Base-by-base conservation (phyloP, 2,797 vertebrate species). In the Hafferia zeledoni region DNA sequence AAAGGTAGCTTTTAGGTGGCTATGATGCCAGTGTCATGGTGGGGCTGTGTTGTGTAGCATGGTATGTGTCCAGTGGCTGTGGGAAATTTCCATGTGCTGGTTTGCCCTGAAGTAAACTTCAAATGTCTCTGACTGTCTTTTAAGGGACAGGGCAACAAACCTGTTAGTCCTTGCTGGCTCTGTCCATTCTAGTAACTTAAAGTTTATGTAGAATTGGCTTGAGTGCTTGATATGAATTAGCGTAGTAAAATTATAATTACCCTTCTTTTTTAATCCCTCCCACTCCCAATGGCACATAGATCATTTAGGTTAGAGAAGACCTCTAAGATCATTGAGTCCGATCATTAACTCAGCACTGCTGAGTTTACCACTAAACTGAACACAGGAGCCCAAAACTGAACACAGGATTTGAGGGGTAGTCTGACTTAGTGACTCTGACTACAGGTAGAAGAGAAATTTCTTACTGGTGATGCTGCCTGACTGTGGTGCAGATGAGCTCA, bases 1-100 rank as follows among this genome's bases (percentile, higher is more conserved):
- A 55, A 67, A 24, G 35, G 35, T 70, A 69, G 33, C 30, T 53
- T 68, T 90, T 41, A 57, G 53, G 8, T 83, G 30, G 25, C 20
- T 67, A 1, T 41, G 43, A 33, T 69, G 43, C 22, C 0, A 1
- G 6, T 43, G 30, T 64, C 7, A 1, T 33, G 9, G 41, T 72
- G 46, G 31, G n/a, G 12, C 30, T 44, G 35, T 44, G 27, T 47
- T 68, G 31, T 61, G 27, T 46, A 23, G 24, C 19, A 10, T 28
- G 22, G 8, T 57, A 2, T 27, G 4, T 69, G 19, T 76, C 64
- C 37, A 7, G 55, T 72, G 55, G 31, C 43, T 69, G 1, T 22
- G 19, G 69, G 19, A 81, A 41, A 64, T 56, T 68, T 47, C 35
- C 17, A 5, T 19, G 15, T 75, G n/a, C 17, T 85, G 18, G 8